Evolutionary conservation across 1,140 invertebrate genomes (phyloP), one percentile per base, ranked within the genome.

Genomic region (Trinorchestia longiramus): DNA sequence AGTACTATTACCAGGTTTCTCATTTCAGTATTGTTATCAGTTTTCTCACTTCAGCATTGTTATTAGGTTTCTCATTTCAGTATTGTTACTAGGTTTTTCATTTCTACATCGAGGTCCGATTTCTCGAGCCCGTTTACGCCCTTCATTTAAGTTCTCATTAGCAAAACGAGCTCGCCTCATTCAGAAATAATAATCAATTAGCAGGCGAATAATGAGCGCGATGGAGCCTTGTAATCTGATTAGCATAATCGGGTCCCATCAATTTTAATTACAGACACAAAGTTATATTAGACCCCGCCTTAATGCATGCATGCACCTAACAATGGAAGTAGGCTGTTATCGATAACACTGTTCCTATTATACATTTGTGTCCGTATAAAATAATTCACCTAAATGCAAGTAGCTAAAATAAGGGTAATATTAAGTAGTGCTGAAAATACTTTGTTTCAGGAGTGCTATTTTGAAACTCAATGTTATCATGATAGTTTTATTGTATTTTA

Each of bases 131-230:
- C 88, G 41, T 43, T 90, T 90, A 42, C 43, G 28, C 43, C 88
- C 8, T 4, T 28, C 41, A 42, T 90, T 90, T 90, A 90, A 90
- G 36, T 90, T 90, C 88, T 90, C 88, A 90, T 90, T 90, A 90
- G 88, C 88, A 4, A 90, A 90, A 90, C 88, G 88, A 90, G 88
- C 41, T 90, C 41, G 43, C 88, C 88, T 90, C 88, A 90, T 90
- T 90, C 42, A 36, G 88, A 43, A 90, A 90, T 90, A 90, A 90
- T 90, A 90, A 90, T 90, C 41, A 90, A 90, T 90, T 90, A 90
- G 88, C 88, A 90, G 28, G 41, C 88, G 23, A 90, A 90, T 90
- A 90, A 90, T 42, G 88, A 90, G 88, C 88, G 88, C 88, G 1
- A 42, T 42, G 43, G 88, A 90, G 88, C 88, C 3, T 8, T 90